Percentiles rank a stretch among this genome's conserved stretches.
These are phyloP conservation scores for Neotragus moschatus DNA, from an alignment of 2,113 vertebrate species.

Conservation along the genomic window DNA sequence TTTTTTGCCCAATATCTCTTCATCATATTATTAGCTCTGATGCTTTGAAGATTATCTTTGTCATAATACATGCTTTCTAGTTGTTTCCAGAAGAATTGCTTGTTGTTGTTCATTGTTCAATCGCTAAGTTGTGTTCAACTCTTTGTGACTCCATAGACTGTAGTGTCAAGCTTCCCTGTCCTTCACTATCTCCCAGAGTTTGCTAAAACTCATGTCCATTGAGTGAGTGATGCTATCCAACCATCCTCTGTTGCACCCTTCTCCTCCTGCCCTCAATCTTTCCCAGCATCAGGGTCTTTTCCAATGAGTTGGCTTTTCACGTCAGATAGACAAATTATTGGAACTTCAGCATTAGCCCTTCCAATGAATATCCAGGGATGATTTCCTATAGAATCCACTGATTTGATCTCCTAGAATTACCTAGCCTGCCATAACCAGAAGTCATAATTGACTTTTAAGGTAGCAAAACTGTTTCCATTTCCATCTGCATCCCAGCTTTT, in stretches of 20 bases:
- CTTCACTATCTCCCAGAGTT: background rate
- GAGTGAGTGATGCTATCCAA: background rate
- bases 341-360: background rate
- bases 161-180: background rate
- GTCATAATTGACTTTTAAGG: background rate
- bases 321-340: background rate
- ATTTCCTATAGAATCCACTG: background rate
- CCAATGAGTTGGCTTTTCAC: background rate
- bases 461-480: background rate
- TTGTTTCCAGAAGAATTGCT: background rate
- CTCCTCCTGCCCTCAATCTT: background rate
- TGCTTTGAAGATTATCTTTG: background rate
- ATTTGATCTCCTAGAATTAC: background rate
- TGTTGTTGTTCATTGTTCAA: background rate
- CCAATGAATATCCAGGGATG: background rate
- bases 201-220: background rate
- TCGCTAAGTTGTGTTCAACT: background rate
- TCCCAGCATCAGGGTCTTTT: background rate
- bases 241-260: background rate
- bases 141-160: background rate
- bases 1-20: background rate
- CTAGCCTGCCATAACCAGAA: background rate
- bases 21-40: background rate
- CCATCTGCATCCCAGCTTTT: background rate
- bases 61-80: background rate